phyloP scores from a whole-genome alignment of 2,113 vertebrate genomes.

The Corythornis vintsioides region DNA sequence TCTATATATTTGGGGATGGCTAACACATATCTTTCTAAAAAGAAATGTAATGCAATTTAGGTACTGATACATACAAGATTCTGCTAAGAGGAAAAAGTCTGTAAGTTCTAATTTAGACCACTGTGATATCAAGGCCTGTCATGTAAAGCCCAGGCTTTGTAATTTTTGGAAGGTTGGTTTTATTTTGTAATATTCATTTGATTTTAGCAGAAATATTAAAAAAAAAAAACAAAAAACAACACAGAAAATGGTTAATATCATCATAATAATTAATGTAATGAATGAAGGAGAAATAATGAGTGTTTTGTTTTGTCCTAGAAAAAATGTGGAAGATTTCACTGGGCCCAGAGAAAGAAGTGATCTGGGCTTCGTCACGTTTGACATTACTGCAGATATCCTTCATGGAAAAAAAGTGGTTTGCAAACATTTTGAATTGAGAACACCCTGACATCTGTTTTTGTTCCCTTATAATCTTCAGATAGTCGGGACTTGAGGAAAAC shows the following conservation, averaged over 20 bases:
- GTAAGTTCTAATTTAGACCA: background rate
- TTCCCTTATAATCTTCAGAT: background rate
- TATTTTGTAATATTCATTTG: background rate
- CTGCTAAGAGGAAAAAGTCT: background rate
- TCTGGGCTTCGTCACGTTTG: constrained; percentile 94
- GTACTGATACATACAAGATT: background rate
- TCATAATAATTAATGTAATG: background rate
- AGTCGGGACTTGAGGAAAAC: background rate
- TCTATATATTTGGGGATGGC: background rate
- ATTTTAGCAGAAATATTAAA: background rate
- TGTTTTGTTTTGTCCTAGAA: constrained; percentile 73
- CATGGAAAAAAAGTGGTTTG: constrained; percentile 21
- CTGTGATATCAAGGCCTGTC: background rate
- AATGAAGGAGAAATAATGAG: background rate
- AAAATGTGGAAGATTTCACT: constrained; percentile 98
- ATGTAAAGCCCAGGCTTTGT: background rate
- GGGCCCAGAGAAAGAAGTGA: constrained; percentile 96
- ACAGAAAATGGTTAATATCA: background rate
- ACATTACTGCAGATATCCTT: constrained; percentile 98
- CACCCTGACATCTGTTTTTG: background rate
- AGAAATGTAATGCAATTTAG: background rate
- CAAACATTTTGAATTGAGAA: background rate
- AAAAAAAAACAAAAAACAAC: background rate
- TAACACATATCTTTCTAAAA: background rate
- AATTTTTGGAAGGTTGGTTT: background rate